Evolutionary conservation across 2,797 vertebrate genomes (phyloP).

Genomic region (Amphiprion clarkii): DNA sequence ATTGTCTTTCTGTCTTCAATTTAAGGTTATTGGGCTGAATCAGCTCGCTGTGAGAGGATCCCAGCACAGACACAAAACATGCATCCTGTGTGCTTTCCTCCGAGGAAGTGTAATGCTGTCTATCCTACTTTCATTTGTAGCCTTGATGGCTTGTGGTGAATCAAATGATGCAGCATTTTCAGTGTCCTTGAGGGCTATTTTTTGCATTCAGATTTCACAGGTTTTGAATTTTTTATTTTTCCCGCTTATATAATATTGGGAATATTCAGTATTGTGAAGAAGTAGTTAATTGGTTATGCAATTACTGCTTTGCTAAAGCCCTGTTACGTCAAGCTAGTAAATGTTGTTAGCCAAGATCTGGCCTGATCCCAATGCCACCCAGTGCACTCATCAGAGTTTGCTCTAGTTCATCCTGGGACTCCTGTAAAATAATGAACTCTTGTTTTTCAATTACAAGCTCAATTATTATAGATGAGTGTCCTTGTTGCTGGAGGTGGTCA

Average conservation of each 20-base stretch:
- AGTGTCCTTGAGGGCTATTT: conserved; percentile 55
- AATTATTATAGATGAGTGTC: conserved; percentile 33
- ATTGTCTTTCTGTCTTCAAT: conserved; percentile 70
- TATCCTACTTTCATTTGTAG: conserved; percentile 6
- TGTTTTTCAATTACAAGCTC: conserved; percentile 42
- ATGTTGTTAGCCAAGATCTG: conserved; percentile 37
- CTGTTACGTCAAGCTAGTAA: conserved; percentile 25
- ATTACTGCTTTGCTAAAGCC: conserved; percentile 60
- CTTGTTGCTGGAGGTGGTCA: conserved; percentile 18
- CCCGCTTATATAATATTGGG: conserved; percentile 24
- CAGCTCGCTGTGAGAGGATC: conserved; percentile 43
- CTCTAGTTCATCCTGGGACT: conserved; percentile 48
- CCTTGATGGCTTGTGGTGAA: conserved; percentile 20
- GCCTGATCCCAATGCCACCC: conserved; percentile 36
- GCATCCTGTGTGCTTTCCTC: conserved; percentile 48
- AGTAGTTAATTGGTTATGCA: conserved; percentile 66
- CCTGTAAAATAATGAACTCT: conserved; percentile 40
- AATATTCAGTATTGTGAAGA: conserved; percentile 14
- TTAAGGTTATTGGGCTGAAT: conserved; percentile 71
- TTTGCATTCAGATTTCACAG: conserved; percentile 11
- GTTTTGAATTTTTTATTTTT: conserved; percentile 10
- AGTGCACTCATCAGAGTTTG: conserved; percentile 50
- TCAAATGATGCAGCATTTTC: conserved; percentile 23
- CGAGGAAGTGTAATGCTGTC: conserved; percentile 36
- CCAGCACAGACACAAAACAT: conserved; percentile 44